Evolutionary conservation across 2,888 invertebrate species (phyloP), one percentile per base, ranked within the genome.

Genomic region (Drosophila subquinaria): DNA sequence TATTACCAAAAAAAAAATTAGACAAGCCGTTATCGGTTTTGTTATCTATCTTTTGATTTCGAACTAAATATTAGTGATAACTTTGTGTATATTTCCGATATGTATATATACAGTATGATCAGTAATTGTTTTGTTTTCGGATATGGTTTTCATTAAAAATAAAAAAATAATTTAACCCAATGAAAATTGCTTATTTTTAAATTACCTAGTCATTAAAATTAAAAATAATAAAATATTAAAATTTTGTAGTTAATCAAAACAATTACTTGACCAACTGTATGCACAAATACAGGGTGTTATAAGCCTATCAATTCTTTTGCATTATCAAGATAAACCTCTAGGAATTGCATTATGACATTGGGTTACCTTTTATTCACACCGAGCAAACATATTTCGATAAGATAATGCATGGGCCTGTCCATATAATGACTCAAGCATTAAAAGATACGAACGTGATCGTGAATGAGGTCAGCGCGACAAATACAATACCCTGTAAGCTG

Each of bases 311-410:
- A 4, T 51, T 51, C 51, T 51, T 23, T 59, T 33, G 52, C 27
- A 40, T 36, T 53, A 48, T 36, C 15, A 23, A 15, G 8, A 4
- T 4, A 36, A 36, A 36, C 53, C 42, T 38, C 48, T 35, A 17
- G 33, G 33, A 67, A 68, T 50, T 82, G 81, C 81, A 82, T 65
- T 81, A 64, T 65, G 45, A 38, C 52, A 53, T 40, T 62, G 69
- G 42, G 40, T 69, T 55, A 30, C 27, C 53, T 64, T 50, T 66
- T 48, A 53, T 62, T 48, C 40, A 4, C 47, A 43, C 36, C 45
- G 15, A 35, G 42, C 64, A 64, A 60, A 73, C 64, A 56, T 40
- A 69, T 48, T 62, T 40, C 43, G 76, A 76, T 76, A 76, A 76
- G 76, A 76, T 76, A 72, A 40, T 55, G 45, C 20, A 43, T 40